Evolutionary conservation across 2,797 vertebrate genomes (phyloP), one percentile per base, ranked within the genome.

Genomic region (Lycodopsis pacificus): DNA sequence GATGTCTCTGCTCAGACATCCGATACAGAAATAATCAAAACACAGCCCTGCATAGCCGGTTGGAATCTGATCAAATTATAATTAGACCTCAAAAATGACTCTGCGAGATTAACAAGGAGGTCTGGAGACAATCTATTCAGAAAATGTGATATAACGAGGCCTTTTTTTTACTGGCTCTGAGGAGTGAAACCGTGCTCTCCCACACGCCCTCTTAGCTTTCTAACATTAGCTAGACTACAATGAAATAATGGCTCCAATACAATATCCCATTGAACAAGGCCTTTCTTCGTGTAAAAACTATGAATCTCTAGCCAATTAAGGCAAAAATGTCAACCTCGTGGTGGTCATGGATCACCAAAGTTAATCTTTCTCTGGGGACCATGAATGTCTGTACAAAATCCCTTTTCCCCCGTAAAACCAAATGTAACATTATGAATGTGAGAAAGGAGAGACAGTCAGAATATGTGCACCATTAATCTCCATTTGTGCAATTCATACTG

Each of bases 21-120:
- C 59, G 51, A 79, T 53, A 78, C 68, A 75, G 79, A 87, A 83
- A 88, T 76, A 91, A 88, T 86, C 76, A 81, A 82, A 79, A 83
- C 71, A 62, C 71, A 79, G 71, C 44, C 73, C 77, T 70, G 79
- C 72, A 34, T 54, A 51, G 65, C 48, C 48, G 67, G 54, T 56
- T 82, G 79, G 82, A 91, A 84, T 73, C 62, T 42, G 67, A 77
- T 78, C 63, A 80, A 73, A 81, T 82, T 78, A 76, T 83, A 86
- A 83, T 90, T 85, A 77, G 56, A 77, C 69, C 75, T 77, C 44
- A 34, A 82, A 81, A 81, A 85, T 70, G 66, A 63, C 73, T 70
- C 44, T 38, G n/a, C 40, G 72, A 81, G 59, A 85, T 78, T 73
- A 77, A 80, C 76, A 58, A 59, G 42, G 44, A 81, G 20, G 57